Evolutionary conservation across 2,113 vertebrate species (phyloP).

Genomic region (Sturnira hondurensis): DNA sequence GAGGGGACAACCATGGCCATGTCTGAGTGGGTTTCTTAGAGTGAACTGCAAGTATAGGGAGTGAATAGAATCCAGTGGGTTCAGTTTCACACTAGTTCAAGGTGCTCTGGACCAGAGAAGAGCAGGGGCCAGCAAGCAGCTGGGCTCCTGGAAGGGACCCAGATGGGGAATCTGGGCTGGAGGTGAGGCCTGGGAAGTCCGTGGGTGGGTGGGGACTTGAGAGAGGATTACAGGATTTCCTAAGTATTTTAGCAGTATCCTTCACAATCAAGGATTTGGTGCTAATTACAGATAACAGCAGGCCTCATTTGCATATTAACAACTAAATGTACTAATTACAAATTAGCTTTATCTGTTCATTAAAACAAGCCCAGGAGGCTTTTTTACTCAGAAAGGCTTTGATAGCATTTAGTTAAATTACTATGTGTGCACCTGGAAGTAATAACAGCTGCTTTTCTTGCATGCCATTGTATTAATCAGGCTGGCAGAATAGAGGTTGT

Average conservation of each 20-base stretch:
- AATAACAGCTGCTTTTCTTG: neutral
- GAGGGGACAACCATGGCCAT: neutral
- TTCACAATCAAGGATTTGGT: conserved; percentile 48
- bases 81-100: neutral
- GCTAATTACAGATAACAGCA: conserved; percentile 66
- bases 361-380: conserved; percentile 53
- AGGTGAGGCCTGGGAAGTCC: neutral
- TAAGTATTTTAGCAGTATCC: neutral
- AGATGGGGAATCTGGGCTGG: neutral
- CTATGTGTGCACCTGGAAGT: conserved; percentile 50
- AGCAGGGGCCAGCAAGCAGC: neutral
- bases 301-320: conserved; percentile 70
- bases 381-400: conserved; percentile 53
- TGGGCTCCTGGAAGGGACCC: neutral
- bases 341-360: conserved; percentile 72
- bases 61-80: neutral
- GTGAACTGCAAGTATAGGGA: neutral
- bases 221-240: neutral
- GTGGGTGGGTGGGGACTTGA: neutral
- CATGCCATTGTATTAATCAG: conserved; percentile 1
- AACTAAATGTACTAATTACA: conserved; percentile 68
- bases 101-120: neutral
- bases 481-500: neutral
- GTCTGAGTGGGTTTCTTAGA: neutral
- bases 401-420: conserved; percentile 45